Evolutionary conservation across 2,888 invertebrate genomes (phyloP).

Genomic region (Morinoia aosen): DNA sequence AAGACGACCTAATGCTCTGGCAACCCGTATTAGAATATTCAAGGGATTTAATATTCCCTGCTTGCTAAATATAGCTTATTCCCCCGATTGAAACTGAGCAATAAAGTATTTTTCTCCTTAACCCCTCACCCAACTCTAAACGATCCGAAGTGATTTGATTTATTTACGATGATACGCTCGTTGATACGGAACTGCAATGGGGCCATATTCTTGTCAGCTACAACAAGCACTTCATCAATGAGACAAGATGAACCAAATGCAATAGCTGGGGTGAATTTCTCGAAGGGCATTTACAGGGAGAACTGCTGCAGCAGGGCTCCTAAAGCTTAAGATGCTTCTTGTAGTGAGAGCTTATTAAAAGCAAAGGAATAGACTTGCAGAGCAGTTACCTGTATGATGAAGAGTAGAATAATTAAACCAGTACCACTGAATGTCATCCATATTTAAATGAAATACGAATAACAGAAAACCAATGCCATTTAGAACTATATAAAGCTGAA

Average conservation of each 20-base stretch:
- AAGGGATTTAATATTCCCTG: neutral
- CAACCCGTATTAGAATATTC: neutral
- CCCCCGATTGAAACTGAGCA: neutral
- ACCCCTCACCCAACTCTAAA: neutral
- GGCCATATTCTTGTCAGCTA: neutral
- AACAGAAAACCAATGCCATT: too few relatives aligned
- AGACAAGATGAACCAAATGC: neutral
- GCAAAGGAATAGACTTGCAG: too few relatives aligned
- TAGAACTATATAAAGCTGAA: too few relatives aligned
- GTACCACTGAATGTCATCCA: too few relatives aligned
- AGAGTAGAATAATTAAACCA: too few relatives aligned
- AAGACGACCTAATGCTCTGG: neutral
- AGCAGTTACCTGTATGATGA: too few relatives aligned
- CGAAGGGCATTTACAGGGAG: too few relatives aligned
- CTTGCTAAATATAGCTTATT: neutral
- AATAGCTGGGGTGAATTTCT: neutral
- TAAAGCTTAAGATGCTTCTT: too few relatives aligned
- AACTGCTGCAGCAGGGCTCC: neutral
- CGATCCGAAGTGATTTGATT: neutral
- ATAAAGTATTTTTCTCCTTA: neutral
- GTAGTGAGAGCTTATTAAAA: too few relatives aligned
- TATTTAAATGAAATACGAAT: too few relatives aligned
- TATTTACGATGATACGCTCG: neutral
- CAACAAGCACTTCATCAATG: neutral
- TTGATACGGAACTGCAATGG: neutral